These are phyloP conservation scores for Drosophila birchii DNA, from an alignment of 2,888 invertebrate species.

Conservation along the genomic window DNA sequence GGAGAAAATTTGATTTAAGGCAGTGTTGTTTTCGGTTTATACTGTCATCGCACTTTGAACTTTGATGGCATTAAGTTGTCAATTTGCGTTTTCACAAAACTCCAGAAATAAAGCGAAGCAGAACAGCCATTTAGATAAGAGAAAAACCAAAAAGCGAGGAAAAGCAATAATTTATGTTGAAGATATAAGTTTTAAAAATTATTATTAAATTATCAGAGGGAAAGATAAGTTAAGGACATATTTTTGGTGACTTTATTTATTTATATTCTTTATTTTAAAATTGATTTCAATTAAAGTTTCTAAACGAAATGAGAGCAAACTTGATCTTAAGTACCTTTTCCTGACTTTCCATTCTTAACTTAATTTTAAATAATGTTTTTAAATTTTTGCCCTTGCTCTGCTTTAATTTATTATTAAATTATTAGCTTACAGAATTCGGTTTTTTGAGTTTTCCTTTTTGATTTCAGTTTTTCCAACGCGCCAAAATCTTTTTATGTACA, in stretches of 20 bases:
- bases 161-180: background rate
- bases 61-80: conserved; percentile 80
- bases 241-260: background rate
- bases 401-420: background rate
- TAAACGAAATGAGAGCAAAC: background rate
- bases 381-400: background rate
- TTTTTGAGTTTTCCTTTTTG: background rate
- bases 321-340: background rate
- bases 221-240: background rate
- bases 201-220: background rate
- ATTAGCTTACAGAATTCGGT: background rate
- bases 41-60: conserved; percentile 74
- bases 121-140: background rate
- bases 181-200: background rate
- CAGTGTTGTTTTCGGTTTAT: conserved; percentile 31
- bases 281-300: too few relatives aligned
- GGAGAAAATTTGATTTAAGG: conserved; percentile 10
- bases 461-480: background rate
- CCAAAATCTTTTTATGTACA: conserved; percentile 12
- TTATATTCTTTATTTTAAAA: background rate
- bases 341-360: background rate
- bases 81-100: conserved; percentile 64
- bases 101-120: background rate
- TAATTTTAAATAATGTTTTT: background rate
- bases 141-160: too few relatives aligned